Conservation (phyloP, 2,797 vertebrate genomes). For the Melanotaenia trifasciata region DNA sequence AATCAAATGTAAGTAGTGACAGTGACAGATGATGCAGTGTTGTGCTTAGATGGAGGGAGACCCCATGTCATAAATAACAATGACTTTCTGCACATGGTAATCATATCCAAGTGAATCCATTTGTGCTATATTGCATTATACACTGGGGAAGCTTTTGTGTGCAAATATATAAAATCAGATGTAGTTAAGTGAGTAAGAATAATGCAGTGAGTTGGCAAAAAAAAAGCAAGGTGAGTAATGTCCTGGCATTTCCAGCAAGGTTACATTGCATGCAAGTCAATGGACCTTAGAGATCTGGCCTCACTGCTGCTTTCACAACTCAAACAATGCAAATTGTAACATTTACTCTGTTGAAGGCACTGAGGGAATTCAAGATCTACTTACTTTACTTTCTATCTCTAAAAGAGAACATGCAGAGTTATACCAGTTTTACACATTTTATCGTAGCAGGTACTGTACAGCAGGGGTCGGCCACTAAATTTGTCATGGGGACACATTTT, state of each 20-base stretch:
- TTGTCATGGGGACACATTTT: too few relatives aligned
- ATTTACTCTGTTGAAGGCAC: slow-evolving; percentile 47
- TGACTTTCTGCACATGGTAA: slow-evolving; percentile 56
- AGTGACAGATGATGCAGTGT: slow-evolving; percentile 62
- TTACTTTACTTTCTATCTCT: slow-evolving; percentile 4
- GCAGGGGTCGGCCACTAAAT: too few relatives aligned
- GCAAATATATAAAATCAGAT: slow-evolving; percentile 67
- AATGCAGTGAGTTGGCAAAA: slow-evolving; percentile 68
- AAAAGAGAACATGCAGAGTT: not conserved
- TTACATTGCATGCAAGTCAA: slow-evolving; percentile 62
- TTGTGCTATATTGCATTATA: slow-evolving; percentile 57
- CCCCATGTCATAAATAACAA: slow-evolving; percentile 70
- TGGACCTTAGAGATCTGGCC: slow-evolving; percentile 51
- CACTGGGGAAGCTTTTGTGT: slow-evolving; percentile 36
- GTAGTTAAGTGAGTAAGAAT: slow-evolving; percentile 68
- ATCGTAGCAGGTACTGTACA: not conserved
- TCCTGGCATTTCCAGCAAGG: slow-evolving; percentile 72
- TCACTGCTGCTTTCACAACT: slow-evolving; percentile 50
- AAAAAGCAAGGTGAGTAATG: slow-evolving; percentile 72
- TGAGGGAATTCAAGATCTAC: slow-evolving; percentile 13
- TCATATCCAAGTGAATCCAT: slow-evolving; percentile 72
- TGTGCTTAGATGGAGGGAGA: slow-evolving; percentile 48
- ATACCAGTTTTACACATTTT: not conserved
- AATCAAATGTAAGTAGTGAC: slow-evolving; percentile 70
- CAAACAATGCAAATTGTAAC: slow-evolving; percentile 51